A percentile compares a stretch with the other conserved stretches of the same genome.
These are phyloP conservation scores for Pterois miles DNA, from an alignment of 2,797 vertebrate genomes.

Conservation along the genomic window DNA sequence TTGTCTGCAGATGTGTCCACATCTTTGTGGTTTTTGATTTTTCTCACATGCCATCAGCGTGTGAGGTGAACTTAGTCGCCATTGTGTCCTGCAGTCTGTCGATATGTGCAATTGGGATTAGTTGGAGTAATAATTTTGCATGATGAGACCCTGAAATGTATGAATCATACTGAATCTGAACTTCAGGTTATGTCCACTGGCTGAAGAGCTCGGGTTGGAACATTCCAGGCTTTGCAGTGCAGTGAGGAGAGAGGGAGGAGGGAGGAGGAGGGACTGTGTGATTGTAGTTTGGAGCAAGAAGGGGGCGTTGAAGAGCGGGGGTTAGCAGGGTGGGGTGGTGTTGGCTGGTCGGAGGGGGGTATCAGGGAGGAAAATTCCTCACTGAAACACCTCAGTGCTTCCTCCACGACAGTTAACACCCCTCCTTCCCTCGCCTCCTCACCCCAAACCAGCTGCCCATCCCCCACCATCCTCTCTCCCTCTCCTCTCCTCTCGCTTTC, in stretches of 20 bases:
- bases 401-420: slow-evolving; percentile 79
- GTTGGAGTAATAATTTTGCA: neutral
- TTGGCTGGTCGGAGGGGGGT: slow-evolving; percentile 57
- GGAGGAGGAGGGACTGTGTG: slow-evolving; percentile 55
- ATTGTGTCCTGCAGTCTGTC: neutral
- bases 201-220: slow-evolving; percentile 77
- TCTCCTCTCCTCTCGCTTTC: slow-evolving; percentile 56
- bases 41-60: neutral
- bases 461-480: slow-evolving; percentile 75
- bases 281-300: slow-evolving; percentile 75
- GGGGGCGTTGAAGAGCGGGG: slow-evolving; percentile 70
- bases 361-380: slow-evolving; percentile 82
- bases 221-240: slow-evolving; percentile 83
- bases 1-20: slow-evolving; percentile 2
- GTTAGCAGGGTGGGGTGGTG: slow-evolving; percentile 55
- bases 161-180: slow-evolving; percentile 30
- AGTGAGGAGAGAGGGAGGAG: slow-evolving; percentile 66
- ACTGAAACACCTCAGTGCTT: slow-evolving; percentile 84
- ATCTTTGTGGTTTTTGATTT: neutral
- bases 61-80: neutral
- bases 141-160: neutral
- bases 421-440: slow-evolving; percentile 61
- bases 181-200: slow-evolving; percentile 76
- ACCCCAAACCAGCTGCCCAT: slow-evolving; percentile 75
- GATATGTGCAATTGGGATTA: neutral